Evolutionary conservation across 2,888 invertebrate genomes (phyloP).

Genomic region (Hydriomena furcata): DNA sequence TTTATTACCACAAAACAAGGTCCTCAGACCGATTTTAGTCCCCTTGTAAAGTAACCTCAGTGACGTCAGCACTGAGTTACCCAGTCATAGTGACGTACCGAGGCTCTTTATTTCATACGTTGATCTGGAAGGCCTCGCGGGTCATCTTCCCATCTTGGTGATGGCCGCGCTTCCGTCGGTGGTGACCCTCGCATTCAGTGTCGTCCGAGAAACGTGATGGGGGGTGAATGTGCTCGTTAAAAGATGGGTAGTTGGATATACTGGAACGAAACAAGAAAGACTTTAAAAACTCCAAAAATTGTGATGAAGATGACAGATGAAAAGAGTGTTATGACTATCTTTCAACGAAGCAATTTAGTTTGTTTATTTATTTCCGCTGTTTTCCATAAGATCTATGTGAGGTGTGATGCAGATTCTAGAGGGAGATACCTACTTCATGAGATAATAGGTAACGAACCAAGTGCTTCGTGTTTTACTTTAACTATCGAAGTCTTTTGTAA

Average conservation of each 20-base stretch:
- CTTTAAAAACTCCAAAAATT: background rate
- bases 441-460: no score
- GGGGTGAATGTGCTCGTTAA: slow-evolving; percentile 93
- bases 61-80: slow-evolving; percentile 32
- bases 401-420: no score
- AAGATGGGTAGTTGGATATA: slow-evolving; percentile 91
- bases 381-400: no score
- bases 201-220: slow-evolving; percentile 94
- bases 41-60: slow-evolving; percentile 14
- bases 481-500: no score
- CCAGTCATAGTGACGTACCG: slow-evolving; percentile 36
- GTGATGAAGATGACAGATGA: no score
- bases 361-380: no score
- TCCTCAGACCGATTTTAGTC: background rate
- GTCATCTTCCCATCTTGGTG: slow-evolving; percentile 77
- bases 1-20: slow-evolving; percentile 2
- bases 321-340: no score
- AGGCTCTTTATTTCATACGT: slow-evolving; percentile 82
- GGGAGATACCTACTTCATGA: no score
- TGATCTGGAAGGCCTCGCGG: slow-evolving; percentile 91
- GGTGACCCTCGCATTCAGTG: slow-evolving; percentile 83
- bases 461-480: no score
- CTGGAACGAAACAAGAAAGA: slow-evolving; percentile 63
- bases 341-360: no score
- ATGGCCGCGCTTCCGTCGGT: slow-evolving; percentile 66